Percentiles rank a stretch among this genome's conserved stretches.
These are phyloP conservation scores for Taenaris catops DNA, from an alignment of 2,888 invertebrate genomes.

Conservation along the genomic window DNA sequence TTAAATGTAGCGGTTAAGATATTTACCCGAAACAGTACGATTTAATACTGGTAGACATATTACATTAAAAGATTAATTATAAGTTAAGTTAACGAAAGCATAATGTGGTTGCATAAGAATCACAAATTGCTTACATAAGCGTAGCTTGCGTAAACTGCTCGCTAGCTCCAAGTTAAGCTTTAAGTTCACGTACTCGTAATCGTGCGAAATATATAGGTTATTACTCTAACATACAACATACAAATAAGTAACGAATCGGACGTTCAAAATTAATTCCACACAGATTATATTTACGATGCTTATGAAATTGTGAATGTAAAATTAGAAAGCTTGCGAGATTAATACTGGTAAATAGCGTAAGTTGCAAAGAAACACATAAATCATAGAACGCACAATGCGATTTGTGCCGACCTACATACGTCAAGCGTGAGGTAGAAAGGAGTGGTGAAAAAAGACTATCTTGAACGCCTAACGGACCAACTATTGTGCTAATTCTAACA, in stretches of 20 bases:
- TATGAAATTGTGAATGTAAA: slow-evolving; percentile 3
- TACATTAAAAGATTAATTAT: no score
- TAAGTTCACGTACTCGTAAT: slow-evolving; percentile 55
- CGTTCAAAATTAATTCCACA: slow-evolving; percentile 1
- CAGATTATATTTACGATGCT: no score
- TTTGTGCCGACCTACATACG: slow-evolving; percentile 60
- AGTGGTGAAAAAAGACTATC: slow-evolving; percentile 44
- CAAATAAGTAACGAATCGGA: slow-evolving; percentile 2
- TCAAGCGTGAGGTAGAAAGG: slow-evolving; percentile 38
- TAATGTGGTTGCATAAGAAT: slow-evolving; percentile 62
- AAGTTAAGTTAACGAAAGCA: slow-evolving; percentile 49
- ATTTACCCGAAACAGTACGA: no score
- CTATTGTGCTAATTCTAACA: slow-evolving; percentile 17
- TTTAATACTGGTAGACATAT: no score
- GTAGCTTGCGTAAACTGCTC: slow-evolving; percentile 62
- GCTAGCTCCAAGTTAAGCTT: slow-evolving; percentile 54
- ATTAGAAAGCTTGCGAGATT: slow-evolving; percentile 24
- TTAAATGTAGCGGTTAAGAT: slow-evolving; percentile 3
- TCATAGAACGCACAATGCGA: slow-evolving; percentile 52
- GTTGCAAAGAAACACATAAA: slow-evolving; percentile 34
- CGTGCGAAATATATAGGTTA: slow-evolving; percentile 44
- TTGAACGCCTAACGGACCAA: slow-evolving; percentile 48
- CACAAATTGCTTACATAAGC: slow-evolving; percentile 68
- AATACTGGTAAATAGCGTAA: slow-evolving; percentile 18
- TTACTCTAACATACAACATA: slow-evolving; percentile 4